Percentiles rank a stretch among this genome's conserved stretches.
Conservation (phyloP, 2,113 vertebrate species). For the Mesocricetus auratus region DNA sequence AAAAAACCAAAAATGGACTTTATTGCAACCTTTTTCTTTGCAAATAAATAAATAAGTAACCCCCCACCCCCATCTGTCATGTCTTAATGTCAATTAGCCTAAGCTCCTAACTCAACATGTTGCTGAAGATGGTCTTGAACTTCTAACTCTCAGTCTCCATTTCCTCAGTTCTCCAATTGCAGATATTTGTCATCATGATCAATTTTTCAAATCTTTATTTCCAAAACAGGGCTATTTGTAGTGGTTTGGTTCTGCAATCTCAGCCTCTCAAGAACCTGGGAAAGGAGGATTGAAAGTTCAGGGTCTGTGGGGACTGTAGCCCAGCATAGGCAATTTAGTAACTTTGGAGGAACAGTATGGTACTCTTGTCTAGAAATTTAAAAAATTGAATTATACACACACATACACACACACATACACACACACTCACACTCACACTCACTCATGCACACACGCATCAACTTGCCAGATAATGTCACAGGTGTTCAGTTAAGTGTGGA, state of each 20-base stretch:
- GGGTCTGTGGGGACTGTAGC: background rate
- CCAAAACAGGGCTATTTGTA: background rate
- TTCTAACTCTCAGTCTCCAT: background rate
- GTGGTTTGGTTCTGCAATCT: background rate
- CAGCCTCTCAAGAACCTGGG: background rate
- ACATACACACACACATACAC: background rate
- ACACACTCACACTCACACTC: background rate
- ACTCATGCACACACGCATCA: background rate
- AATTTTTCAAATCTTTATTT: slow-evolving; percentile 40
- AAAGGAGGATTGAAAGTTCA: background rate
- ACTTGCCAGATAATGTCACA: background rate
- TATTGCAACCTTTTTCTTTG: slow-evolving; percentile 14
- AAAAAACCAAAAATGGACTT: no score
- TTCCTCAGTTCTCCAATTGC: background rate
- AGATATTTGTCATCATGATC: background rate
- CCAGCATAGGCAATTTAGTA: background rate
- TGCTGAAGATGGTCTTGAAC: background rate
- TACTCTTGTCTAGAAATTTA: background rate
- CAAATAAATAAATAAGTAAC: background rate
- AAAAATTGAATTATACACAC: background rate
- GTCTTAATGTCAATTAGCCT: background rate
- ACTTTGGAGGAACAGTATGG: background rate
- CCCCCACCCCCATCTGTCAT: background rate
- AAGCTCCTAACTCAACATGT: background rate
- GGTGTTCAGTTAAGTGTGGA: background rate